Evolutionary conservation across 2,888 invertebrate species (phyloP).

Genomic region (Macrophya alboannulata): DNA sequence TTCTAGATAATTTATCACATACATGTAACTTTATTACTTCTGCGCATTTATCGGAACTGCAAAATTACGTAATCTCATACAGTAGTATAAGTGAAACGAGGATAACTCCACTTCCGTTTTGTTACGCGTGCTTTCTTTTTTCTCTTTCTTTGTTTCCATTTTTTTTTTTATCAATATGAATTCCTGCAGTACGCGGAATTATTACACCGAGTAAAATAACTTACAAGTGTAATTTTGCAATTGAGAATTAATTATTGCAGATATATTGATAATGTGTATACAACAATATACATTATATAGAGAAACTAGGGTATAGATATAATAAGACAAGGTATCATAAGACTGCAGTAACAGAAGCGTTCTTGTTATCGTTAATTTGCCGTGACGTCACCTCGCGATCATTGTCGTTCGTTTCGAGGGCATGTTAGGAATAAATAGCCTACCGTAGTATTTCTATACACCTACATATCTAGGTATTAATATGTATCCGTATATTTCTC

Average conservation of each 20-base stretch:
- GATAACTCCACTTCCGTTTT: neutral
- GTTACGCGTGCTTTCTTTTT: neutral
- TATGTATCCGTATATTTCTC: neutral
- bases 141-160: neutral
- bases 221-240: neutral
- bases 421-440: constrained; percentile 44
- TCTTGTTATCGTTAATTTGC: constrained; percentile 14
- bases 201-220: neutral
- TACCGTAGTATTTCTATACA: neutral
- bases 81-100: neutral
- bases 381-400: constrained; percentile 7
- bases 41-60: neutral
- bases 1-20: neutral
- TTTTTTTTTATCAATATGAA: too few relatives aligned
- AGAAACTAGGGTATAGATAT: neutral
- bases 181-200: neutral
- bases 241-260: neutral
- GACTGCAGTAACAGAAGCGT: neutral
- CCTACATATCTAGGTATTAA: neutral
- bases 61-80: neutral
- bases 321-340: neutral
- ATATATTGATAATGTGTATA: neutral
- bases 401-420: constrained; percentile 29
- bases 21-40: neutral
- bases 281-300: neutral